Conservation (phyloP, 2,797 vertebrate species). For the Vireo griseus region DNA sequence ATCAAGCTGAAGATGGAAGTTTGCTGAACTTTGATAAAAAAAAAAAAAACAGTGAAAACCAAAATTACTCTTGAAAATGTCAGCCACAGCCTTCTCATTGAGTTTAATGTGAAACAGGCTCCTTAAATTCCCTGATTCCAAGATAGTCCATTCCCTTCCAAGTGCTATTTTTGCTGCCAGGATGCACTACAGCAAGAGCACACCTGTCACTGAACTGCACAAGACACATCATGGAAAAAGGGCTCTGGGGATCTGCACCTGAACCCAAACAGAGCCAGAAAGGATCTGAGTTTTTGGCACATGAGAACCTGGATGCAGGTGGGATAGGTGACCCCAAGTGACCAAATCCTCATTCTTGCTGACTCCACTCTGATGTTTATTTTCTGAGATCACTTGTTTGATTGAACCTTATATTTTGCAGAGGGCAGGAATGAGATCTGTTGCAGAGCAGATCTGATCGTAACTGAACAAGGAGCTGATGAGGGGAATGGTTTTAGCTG, state of each 20-base stretch:
- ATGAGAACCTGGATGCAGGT: background rate
- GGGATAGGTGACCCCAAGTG: background rate
- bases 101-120: background rate
- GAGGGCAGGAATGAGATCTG: background rate
- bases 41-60: background rate
- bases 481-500: background rate
- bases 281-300: background rate
- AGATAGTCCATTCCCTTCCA: background rate
- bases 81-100: background rate
- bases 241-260: background rate
- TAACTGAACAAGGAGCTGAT: background rate
- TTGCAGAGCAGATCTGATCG: background rate
- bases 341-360: background rate
- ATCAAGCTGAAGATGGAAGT: background rate
- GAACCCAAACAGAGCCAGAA: background rate
- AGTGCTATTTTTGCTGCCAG: background rate
- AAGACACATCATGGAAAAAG: background rate
- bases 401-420: background rate
- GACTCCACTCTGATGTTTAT: background rate
- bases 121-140: background rate
- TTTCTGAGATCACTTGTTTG: background rate
- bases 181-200: background rate
- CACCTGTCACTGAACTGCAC: background rate
- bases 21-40: background rate
- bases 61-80: background rate